These are phyloP conservation scores for Lasioglossum malachurum DNA, from an alignment of 2,888 invertebrate species.

Conservation along the genomic window DNA sequence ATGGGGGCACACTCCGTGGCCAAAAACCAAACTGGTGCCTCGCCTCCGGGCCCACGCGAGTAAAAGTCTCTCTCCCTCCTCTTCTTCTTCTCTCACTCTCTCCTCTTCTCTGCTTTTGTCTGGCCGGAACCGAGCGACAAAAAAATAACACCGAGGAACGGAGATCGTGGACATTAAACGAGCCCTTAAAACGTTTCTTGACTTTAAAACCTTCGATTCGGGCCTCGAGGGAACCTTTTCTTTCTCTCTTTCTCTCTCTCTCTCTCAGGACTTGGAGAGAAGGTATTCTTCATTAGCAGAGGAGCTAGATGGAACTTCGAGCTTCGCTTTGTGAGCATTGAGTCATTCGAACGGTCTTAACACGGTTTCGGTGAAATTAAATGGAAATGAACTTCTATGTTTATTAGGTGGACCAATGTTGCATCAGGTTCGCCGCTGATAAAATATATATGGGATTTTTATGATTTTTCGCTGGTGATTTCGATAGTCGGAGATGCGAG, in stretches of 20 bases:
- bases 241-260: not conserved
- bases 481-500: not conserved
- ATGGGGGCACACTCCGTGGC: constrained; percentile 75
- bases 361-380: not conserved
- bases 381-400: not conserved
- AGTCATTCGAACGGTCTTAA: not conserved
- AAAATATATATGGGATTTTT: constrained; percentile 6
- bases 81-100: constrained; percentile 1
- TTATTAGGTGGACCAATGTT: not conserved
- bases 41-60: constrained; percentile 76
- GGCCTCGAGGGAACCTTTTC: constrained; percentile 15
- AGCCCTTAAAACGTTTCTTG: constrained; percentile 62
- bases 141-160: constrained; percentile 64
- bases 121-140: constrained; percentile 66
- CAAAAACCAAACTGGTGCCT: constrained; percentile 69
- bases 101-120: constrained; percentile 69
- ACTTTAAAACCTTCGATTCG: constrained; percentile 39
- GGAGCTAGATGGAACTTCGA: not conserved
- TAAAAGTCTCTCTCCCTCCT: constrained; percentile 45
- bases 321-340: constrained; percentile 1
- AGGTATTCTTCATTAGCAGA: not conserved
- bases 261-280: not conserved
- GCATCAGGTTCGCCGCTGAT: not conserved
- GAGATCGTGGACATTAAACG: constrained; percentile 56
- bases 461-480: not conserved